Evolutionary conservation across 2,113 vertebrate genomes (phyloP), one percentile per base, ranked within the genome.

Genomic region (Pterocles orientalis): DNA sequence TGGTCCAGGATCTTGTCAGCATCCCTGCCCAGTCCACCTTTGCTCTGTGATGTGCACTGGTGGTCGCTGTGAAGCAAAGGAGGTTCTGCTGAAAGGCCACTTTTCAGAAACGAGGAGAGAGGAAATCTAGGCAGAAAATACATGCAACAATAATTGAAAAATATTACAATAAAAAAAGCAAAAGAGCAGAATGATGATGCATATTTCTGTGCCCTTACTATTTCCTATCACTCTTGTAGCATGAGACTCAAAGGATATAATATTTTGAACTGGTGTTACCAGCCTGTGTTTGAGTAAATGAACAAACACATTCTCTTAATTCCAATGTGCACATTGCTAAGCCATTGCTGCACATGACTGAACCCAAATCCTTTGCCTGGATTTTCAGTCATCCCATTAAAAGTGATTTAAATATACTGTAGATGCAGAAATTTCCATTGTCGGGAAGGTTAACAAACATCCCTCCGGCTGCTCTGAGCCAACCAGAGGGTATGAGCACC

Each of bases 1-100:
- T 1, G 1, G 16, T 15, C 1, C 1, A 7, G 51, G 26, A 4
- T 78, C 72, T 36, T 25, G 7, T 45, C 65, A 71, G 13, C 65
- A 56, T n/a, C 45, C 14, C 33, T 81, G 26, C 31, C 73, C 34
- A 9, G 28, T 11, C 19, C 21, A 15, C 14, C 14, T 56, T 69
- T 62, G 14, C 60, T 41, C 54, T 0, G 1, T n/a, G n/a, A 33
- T 34, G 23, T 43, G 65, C 0, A 2, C 25, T 16, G 7, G 18
- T 12, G 17, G 43, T 17, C 9, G 1, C 25, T 65, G 12, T 25
- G 64, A 60, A 79, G 31, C 43, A 54, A 65, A 82, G 18, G 13
- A 19, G 10, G 14, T 65, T 82, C 36, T 69, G 25, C 45, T 54
- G 56, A 58, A 72, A 80, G 10, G 14, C 11, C 23, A 0, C 54